A percentile compares a stretch with the other conserved stretches of the same genome.
These are phyloP conservation scores for Mungos mungo DNA, from an alignment of 2,113 vertebrate species.

Conservation along the genomic window DNA sequence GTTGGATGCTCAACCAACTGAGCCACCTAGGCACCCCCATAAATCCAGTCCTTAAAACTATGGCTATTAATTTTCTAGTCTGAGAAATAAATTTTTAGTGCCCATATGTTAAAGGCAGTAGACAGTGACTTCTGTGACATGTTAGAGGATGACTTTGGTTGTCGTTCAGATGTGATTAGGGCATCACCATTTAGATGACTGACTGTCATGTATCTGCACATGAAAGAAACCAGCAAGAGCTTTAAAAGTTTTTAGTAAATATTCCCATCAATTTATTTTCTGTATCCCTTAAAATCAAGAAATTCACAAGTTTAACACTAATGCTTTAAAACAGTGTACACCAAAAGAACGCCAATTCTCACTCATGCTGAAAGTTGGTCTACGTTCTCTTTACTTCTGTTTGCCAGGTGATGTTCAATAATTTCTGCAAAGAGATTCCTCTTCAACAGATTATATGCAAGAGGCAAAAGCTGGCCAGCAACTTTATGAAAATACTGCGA, in stretches of 20 bases:
- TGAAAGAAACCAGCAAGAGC: neutral
- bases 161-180: neutral
- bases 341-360: neutral
- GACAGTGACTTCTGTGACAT: neutral
- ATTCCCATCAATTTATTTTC: conserved; percentile 63
- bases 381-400: conserved; percentile 86
- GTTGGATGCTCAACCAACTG: too few relatives aligned
- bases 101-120: neutral
- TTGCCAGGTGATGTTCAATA: conserved; percentile 90
- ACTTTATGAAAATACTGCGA: conserved; percentile 96
- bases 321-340: neutral
- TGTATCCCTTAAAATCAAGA: conserved; percentile 56
- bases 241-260: conserved; percentile 41
- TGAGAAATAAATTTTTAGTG: neutral
- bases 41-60: neutral
- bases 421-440: conserved; percentile 93
- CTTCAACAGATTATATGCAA: conserved; percentile 95
- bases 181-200: neutral
- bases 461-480: conserved; percentile 93
- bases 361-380: conserved; percentile 89
- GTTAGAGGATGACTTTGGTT: neutral
- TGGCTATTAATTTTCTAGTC: neutral
- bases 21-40: too few relatives aligned
- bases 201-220: neutral
- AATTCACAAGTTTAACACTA: neutral